These are phyloP conservation scores for Oplegnathus fasciatus DNA, from an alignment of 2,113 vertebrate species.

Conservation along the genomic window DNA sequence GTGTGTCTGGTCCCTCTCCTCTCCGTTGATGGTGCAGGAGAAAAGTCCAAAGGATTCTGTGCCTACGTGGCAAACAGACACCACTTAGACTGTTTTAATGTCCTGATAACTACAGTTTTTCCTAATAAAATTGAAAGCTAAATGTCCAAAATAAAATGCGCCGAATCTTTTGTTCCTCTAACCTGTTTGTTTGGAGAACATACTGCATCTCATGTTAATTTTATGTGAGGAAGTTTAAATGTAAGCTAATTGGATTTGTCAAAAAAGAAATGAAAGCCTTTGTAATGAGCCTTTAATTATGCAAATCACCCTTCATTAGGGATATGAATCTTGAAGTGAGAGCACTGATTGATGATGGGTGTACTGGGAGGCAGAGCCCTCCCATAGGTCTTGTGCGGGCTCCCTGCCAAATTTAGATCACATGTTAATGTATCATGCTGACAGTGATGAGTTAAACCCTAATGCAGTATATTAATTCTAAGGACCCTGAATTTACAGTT, in stretches of 20 bases:
- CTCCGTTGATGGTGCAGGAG: constrained; percentile 94
- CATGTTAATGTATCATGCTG: constrained; percentile 57
- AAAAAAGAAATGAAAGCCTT: constrained; percentile 37
- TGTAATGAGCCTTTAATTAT: constrained; percentile 59
- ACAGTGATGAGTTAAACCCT: constrained; percentile 39
- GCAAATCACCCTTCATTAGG: constrained; percentile 63
- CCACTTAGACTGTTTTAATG: not conserved
- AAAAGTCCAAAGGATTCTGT: constrained; percentile 99
- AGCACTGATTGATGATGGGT: constrained; percentile 56
- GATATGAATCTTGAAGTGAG: constrained; percentile 32
- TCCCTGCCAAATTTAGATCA: constrained; percentile 58
- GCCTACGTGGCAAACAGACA: constrained; percentile 80
- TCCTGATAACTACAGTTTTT: not conserved
- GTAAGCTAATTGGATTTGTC: constrained; percentile 21
- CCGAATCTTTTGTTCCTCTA: not conserved
- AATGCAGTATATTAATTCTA: constrained; percentile 25
- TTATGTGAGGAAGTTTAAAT: not conserved
- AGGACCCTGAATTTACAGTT: not conserved
- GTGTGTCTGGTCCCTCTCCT: constrained; percentile 96
- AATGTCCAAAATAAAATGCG: not conserved
- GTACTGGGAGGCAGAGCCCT: constrained; percentile 25
- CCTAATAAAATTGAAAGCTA: not conserved
- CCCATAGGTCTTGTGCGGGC: constrained; percentile 21
- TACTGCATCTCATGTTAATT: not conserved
- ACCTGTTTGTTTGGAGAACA: not conserved